Evolutionary conservation across 1,140 invertebrate genomes (phyloP).

Genomic region (Centruroides vittatus): DNA sequence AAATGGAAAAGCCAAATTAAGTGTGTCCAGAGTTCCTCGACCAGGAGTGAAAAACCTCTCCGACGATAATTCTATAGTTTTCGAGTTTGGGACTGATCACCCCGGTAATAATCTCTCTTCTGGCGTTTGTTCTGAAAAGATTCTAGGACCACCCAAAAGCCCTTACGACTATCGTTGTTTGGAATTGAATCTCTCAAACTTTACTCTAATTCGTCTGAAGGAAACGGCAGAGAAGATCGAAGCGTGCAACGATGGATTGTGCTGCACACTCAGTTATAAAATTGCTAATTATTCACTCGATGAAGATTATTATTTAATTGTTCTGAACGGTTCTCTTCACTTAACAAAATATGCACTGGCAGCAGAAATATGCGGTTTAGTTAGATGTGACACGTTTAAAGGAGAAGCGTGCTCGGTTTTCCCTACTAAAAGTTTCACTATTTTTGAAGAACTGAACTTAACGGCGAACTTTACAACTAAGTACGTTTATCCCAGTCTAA

Average conservation of each 20-base stretch:
- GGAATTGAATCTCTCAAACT: neutral
- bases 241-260: slow-evolving; percentile 15
- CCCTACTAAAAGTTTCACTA: too few relatives aligned
- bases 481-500: too few relatives aligned
- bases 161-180: neutral
- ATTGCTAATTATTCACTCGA: neutral
- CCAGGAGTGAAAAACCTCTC: neutral
- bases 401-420: too few relatives aligned
- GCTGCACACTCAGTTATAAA: slow-evolving; percentile 13
- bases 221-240: neutral
- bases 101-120: neutral
- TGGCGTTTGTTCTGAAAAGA: too few relatives aligned
- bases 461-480: too few relatives aligned
- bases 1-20: slow-evolving; percentile 1
- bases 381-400: too few relatives aligned
- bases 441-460: too few relatives aligned
- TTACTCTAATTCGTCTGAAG: slow-evolving; percentile 4
- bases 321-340: too few relatives aligned
- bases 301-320: too few relatives aligned
- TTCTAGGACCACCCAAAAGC: too few relatives aligned
- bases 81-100: neutral
- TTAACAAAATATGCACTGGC: too few relatives aligned
- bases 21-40: neutral
- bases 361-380: too few relatives aligned
- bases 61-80: neutral